These are phyloP conservation scores for Nemapogon koenigi DNA, from an alignment of 2,888 invertebrate genomes.

Conservation along the genomic window DNA sequence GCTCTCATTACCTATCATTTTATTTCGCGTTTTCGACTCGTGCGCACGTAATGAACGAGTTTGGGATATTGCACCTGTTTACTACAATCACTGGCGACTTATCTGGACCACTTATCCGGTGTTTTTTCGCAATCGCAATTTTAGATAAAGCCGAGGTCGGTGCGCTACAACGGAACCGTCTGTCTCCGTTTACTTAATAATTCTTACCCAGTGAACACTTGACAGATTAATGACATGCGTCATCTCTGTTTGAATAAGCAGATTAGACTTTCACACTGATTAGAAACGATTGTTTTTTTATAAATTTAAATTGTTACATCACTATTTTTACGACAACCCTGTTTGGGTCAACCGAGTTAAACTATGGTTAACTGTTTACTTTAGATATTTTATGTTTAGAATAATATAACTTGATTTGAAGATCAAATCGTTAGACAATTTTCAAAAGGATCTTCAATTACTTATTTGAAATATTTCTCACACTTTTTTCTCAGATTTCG, in stretches of 20 bases:
- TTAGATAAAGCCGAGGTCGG: slow-evolving; percentile 21
- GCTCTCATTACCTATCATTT: slow-evolving; percentile 3
- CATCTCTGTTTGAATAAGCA: background rate
- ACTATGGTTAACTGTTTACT: slow-evolving; percentile 26
- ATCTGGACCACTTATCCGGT: slow-evolving; percentile 33
- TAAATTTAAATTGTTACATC: background rate
- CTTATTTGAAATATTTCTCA: no score
- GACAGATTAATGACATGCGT: slow-evolving; percentile 6
- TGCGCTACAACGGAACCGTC: slow-evolving; percentile 26
- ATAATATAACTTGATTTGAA: no score
- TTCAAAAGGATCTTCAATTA: no score
- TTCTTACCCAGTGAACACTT: background rate
- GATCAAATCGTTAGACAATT: no score
- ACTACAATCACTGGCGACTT: slow-evolving; percentile 32
- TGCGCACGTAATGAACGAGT: slow-evolving; percentile 18
- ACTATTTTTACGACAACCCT: no score
- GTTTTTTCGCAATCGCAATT: slow-evolving; percentile 19
- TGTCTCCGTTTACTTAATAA: slow-evolving; percentile 18
- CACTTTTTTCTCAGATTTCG: no score
- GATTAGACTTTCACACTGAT: background rate
- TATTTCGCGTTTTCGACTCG: slow-evolving; percentile 17
- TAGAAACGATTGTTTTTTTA: background rate
- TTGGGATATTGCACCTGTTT: slow-evolving; percentile 15
- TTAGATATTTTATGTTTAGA: slow-evolving; percentile 8
- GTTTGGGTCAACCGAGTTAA: slow-evolving; percentile 24